phyloP scores from a whole-genome alignment of 1,140 invertebrate species.

The Hyles vespertilio region DNA sequence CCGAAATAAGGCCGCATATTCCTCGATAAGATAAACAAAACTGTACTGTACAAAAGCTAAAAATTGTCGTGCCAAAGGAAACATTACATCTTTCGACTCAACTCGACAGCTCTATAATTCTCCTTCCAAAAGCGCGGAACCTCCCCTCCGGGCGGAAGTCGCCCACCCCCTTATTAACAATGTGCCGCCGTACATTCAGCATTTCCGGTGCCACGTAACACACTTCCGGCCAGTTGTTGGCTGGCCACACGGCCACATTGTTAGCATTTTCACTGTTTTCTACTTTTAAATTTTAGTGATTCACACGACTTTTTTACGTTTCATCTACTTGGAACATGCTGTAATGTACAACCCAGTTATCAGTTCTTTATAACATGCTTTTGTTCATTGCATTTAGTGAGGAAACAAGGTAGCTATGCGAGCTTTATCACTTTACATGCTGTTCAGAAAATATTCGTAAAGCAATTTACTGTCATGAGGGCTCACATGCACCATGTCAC shows the following conservation, averaged over 20 bases:
- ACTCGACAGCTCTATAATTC: slow-evolving; percentile 2
- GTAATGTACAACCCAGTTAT: no score
- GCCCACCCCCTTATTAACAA: slow-evolving; percentile 41
- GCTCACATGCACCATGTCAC: no score
- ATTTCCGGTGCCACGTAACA: slow-evolving; percentile 29
- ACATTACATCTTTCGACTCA: slow-evolving; percentile 1
- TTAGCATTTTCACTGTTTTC: slow-evolving; percentile 17
- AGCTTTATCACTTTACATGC: no score
- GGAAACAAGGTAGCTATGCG: no score
- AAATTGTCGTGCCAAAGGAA: not conserved
- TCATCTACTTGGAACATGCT: no score
- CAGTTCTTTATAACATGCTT: no score
- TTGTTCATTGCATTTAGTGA: no score
- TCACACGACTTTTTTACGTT: not conserved
- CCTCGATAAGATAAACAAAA: no score
- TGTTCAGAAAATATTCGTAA: no score
- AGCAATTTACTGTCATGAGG: no score
- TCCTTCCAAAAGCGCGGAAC: slow-evolving; percentile 1
- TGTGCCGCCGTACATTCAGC: slow-evolving; percentile 35
- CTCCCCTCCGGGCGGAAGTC: slow-evolving; percentile 19
- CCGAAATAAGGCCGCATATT: no score
- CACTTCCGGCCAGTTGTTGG: slow-evolving; percentile 26
- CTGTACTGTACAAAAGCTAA: not conserved
- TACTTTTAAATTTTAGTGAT: slow-evolving; percentile 10
- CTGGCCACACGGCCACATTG: slow-evolving; percentile 25